A percentile compares a stretch with the other conserved stretches of the same genome.
These are phyloP conservation scores for Chamaedrilus cognettii DNA, from an alignment of 2,888 invertebrate species.

Conservation along the genomic window DNA sequence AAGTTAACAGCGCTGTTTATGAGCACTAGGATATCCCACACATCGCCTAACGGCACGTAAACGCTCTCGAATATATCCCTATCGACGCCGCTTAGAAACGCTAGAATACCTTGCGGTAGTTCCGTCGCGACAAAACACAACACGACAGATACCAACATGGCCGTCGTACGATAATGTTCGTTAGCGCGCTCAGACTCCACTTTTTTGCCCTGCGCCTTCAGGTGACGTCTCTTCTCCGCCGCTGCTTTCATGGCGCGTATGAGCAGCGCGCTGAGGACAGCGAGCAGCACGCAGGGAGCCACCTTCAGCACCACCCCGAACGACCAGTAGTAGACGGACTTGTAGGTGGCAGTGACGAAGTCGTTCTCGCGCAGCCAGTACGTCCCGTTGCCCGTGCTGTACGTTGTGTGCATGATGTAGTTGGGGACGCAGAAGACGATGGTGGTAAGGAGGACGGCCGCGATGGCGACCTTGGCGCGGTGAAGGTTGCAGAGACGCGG, in stretches of 20 bases:
- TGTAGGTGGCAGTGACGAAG: constrained; percentile 43
- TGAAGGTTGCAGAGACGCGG: constrained; percentile 47
- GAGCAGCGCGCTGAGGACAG: constrained; percentile 66
- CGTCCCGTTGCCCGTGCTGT: constrained; percentile 33
- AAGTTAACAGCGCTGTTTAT: constrained; percentile 93
- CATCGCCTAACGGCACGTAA: constrained; percentile 69
- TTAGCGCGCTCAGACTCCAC: constrained; percentile 51
- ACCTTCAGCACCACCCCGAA: constrained; percentile 92
- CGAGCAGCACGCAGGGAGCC: constrained; percentile 86
- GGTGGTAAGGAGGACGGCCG: constrained; percentile 46
- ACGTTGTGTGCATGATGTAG: constrained; percentile 46
- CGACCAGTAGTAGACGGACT: constrained; percentile 79
- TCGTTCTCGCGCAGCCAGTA: constrained; percentile 48
- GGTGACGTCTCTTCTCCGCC: constrained; percentile 62
- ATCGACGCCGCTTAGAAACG: constrained; percentile 67
- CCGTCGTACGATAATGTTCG: constrained; percentile 74
- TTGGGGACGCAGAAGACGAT: constrained; percentile 53
- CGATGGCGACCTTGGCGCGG: constrained; percentile 53
- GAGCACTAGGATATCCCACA: constrained; percentile 89
- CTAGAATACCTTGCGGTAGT: constrained; percentile 76
- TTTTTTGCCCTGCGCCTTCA: constrained; percentile 48
- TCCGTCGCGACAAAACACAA: constrained; percentile 88
- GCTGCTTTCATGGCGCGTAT: constrained; percentile 78
- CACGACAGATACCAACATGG: constrained; percentile 84
- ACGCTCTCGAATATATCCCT: constrained; percentile 63